phyloP scores from a whole-genome alignment of 2,797 vertebrate species.

The Sphaeramia orbicularis region DNA sequence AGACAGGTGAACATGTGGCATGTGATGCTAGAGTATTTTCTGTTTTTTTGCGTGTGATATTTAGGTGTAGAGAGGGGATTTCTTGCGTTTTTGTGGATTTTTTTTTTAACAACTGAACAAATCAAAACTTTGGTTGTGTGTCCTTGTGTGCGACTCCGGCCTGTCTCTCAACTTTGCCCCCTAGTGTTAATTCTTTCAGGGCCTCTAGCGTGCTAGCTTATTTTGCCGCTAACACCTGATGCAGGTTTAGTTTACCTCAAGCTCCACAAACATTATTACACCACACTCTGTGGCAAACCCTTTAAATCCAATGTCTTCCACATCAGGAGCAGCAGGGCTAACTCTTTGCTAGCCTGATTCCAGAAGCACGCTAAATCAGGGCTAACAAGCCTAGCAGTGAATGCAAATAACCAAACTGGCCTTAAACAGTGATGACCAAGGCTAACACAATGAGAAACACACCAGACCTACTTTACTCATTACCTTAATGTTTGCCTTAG shows the following conservation, averaged over 20 bases:
- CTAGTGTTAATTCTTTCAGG: slow-evolving; percentile 52
- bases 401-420: no score
- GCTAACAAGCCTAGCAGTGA: slow-evolving; percentile 12
- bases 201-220: slow-evolving; percentile 44
- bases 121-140: slow-evolving; percentile 49
- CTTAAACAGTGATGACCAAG: slow-evolving; percentile 12
- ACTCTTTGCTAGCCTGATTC: slow-evolving; percentile 23
- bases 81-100: slow-evolving; percentile 36
- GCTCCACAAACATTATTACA: slow-evolving; percentile 50
- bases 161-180: slow-evolving; percentile 47
- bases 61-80: slow-evolving; percentile 63
- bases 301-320: slow-evolving; percentile 74
- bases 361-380: slow-evolving; percentile 32
- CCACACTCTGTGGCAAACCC: slow-evolving; percentile 19
- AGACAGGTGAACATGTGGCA: slow-evolving; percentile 37
- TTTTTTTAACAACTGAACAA: slow-evolving; percentile 73
- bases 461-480: neutral
- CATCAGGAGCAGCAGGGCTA: slow-evolving; percentile 8
- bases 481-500: neutral
- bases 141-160: slow-evolving; percentile 36
- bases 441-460: neutral
- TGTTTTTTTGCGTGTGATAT: slow-evolving; percentile 51
- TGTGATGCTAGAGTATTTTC: slow-evolving; percentile 43
- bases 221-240: slow-evolving; percentile 40
- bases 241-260: slow-evolving; percentile 73